These are phyloP conservation scores for Triplophysa dalaica DNA, from an alignment of 2,113 vertebrate genomes.

Conservation along the genomic window DNA sequence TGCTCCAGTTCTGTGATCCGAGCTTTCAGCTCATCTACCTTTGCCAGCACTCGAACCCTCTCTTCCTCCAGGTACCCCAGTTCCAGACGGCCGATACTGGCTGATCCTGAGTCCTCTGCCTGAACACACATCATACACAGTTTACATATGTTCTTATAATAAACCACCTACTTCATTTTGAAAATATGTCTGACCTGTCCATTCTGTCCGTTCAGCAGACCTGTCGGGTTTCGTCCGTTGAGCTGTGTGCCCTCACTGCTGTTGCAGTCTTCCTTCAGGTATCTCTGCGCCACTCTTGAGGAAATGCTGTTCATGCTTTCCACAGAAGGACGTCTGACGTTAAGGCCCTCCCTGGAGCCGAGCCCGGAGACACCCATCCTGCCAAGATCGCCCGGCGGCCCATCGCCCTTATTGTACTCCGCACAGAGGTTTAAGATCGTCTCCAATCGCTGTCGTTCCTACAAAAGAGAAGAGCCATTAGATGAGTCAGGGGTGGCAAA, in stretches of 20 bases:
- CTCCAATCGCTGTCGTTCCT: constrained; percentile 91
- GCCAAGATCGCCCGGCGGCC: background rate
- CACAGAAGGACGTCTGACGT: constrained; percentile 49
- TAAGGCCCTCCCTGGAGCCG: constrained; percentile 31
- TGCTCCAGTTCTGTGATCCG: constrained; percentile 89
- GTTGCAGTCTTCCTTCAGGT: constrained; percentile 91
- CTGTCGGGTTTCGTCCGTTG: constrained; percentile 79
- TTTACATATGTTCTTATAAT: too few relatives aligned
- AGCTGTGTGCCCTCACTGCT: constrained; percentile 95
- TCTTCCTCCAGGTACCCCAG: constrained; percentile 84
- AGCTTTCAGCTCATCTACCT: constrained; percentile 84
- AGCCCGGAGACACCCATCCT: constrained; percentile 26
- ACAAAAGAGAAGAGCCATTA: constrained; percentile 23
- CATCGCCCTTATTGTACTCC: constrained; percentile 85
- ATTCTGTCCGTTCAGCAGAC: constrained; percentile 66
- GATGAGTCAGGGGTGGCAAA: constrained; percentile 21
- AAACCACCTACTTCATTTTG: too few relatives aligned
- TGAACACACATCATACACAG: constrained; percentile 54
- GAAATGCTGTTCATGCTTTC: constrained; percentile 33
- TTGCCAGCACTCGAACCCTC: constrained; percentile 74
- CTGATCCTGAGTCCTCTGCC: constrained; percentile 77
- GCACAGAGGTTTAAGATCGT: constrained; percentile 96
- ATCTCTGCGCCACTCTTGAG: constrained; percentile 58
- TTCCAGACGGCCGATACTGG: constrained; percentile 71
- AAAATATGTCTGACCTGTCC: constrained; percentile 62